Percentiles rank a stretch among this genome's conserved stretches.
phyloP scores from a whole-genome alignment of 2,113 vertebrate species.

The Phodopus roborovskii region DNA sequence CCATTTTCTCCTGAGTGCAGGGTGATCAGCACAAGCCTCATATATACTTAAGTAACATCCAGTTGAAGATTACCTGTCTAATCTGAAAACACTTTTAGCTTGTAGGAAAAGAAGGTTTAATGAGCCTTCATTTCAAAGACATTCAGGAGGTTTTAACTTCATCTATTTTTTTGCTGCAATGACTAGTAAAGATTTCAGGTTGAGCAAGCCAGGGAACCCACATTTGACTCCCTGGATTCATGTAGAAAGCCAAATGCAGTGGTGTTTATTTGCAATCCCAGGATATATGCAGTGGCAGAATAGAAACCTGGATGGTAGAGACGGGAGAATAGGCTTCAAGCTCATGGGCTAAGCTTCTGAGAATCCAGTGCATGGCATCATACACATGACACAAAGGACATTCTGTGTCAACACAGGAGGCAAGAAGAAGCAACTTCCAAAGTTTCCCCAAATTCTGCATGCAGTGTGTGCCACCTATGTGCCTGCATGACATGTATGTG shows the following conservation, averaged over 20 bases:
- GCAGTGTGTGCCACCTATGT: not conserved
- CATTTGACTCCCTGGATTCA: not conserved
- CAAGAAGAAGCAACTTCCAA: too few relatives aligned
- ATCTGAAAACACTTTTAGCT: not conserved
- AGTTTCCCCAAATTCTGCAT: not conserved
- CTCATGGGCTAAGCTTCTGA: not conserved
- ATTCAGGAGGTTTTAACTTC: not conserved
- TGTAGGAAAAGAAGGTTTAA: not conserved
- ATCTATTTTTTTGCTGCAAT: not conserved
- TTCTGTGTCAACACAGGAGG: too few relatives aligned
- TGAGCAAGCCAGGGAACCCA: not conserved
- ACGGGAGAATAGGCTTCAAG: too few relatives aligned
- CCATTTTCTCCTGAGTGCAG: not conserved
- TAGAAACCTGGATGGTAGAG: not conserved
- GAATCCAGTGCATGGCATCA: too few relatives aligned
- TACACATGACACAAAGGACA: not conserved
- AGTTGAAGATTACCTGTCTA: not conserved
- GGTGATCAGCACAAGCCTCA: not conserved
- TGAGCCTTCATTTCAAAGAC: not conserved
- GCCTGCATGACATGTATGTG: too few relatives aligned
- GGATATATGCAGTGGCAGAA: not conserved
- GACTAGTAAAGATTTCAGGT: conserved; percentile 2
- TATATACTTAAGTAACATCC: not conserved
- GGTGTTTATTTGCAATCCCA: not conserved
- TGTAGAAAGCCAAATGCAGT: not conserved